Evolutionary conservation across 2,888 invertebrate genomes (phyloP), one percentile per base, ranked within the genome.

Genomic region (Microctonus brassicae): DNA sequence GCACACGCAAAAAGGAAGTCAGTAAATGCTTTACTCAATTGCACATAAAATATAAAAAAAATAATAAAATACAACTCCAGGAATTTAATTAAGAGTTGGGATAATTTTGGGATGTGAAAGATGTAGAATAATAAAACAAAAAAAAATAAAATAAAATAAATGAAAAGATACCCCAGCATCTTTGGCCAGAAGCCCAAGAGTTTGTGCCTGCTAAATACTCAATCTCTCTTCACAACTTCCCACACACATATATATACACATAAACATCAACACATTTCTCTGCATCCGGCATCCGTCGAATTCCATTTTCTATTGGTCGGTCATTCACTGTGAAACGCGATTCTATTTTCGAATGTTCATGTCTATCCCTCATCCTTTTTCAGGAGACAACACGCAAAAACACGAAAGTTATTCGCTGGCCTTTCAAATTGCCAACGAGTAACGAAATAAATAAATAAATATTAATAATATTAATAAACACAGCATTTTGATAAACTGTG

Each of bases 251-350:
- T 2, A 20, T 24, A 53, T 11, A 53, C 20, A 24, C 52, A 22
- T 67, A 55, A 55, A n/a, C n/a, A n/a, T n/a, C n/a, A 42, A 42
- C 57, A 22, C 70, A 34, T 69, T 60, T 65, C 53, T 66, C 47
- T 62, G 57, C 69, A 72, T 65, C 66, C 62, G 57, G 64, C 74
- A 53, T 67, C 66, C 39, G 66, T 53, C 29, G 53, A 71, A 71
- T 66, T 71, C 66, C 66, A 71, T 66, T 71, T 66, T 61, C 66
- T 52, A 71, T 71, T 53, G 66, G 53, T 60, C 62, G 52, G 42
- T 66, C 60, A 63, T 55, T 70, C 39, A 24, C 66, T 57, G 34
- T 57, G 57, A 55, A 66, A 66, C 55, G 47, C 53, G 42, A 57
- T 57, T 66, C 66, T 66, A 66, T 66, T 66, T 66, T 42, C 36